Conservation (phyloP, 1,140 invertebrate genomes). For the Hyles euphorbiae region DNA sequence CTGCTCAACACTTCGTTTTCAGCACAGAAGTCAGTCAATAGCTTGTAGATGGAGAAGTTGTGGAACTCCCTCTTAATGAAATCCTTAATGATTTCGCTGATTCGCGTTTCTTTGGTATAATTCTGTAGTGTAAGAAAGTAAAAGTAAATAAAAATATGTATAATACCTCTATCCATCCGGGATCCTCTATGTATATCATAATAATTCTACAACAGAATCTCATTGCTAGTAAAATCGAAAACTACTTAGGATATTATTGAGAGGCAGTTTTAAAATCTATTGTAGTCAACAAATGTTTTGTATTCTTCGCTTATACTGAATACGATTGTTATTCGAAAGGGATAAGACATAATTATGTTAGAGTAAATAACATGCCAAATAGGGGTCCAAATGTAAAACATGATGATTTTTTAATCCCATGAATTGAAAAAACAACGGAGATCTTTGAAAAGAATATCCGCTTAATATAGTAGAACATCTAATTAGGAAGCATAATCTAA, state of each 20-base stretch:
- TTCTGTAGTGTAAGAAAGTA: slow-evolving; percentile 27
- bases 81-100: slow-evolving; percentile 38
- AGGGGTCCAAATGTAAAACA: not conserved
- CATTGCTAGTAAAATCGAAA: too few species aligned
- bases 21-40: slow-evolving; percentile 47
- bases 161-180: too few species aligned
- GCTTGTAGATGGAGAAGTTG: slow-evolving; percentile 48
- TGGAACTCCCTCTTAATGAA: slow-evolving; percentile 44
- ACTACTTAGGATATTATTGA: too few species aligned
- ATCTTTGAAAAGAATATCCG: too few species aligned
- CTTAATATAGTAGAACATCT: too few species aligned
- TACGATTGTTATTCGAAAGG: not conserved
- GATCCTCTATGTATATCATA: too few species aligned
- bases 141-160: not conserved
- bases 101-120: slow-evolving; percentile 39
- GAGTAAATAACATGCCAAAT: not conserved
- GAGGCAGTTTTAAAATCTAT: not conserved
- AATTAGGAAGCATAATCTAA: too few species aligned
- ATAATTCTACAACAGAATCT: too few species aligned
- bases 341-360: too few species aligned
- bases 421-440: too few species aligned
- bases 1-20: slow-evolving; percentile 42
- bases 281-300: not conserved
- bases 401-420: too few species aligned
- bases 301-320: too few species aligned